Evolutionary conservation across 2,113 vertebrate species (phyloP), one percentile per base, ranked within the genome.

Genomic region (Callionymus lyra): DNA sequence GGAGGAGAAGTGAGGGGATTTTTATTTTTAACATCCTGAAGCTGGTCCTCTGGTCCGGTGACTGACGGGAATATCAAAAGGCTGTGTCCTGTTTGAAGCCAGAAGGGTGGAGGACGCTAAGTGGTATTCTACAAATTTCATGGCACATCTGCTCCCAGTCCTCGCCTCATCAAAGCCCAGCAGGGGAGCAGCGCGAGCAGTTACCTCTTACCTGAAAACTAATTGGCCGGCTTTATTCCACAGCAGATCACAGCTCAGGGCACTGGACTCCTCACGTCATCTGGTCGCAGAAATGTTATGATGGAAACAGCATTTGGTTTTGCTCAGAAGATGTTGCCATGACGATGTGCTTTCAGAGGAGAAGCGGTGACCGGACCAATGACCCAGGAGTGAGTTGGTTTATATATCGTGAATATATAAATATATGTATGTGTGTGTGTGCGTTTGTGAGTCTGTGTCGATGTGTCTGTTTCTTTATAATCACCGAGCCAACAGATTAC

Each of bases 51-150:
- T 46, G 27, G 42, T 63, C 32, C 5, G 12, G 34, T 48, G 39
- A 38, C 54, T 70, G 59, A 78, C 60, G 39, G 50, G 56, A 59
- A 71, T 72, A 78, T 76, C 65, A 79, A 70, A 77, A 63, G 41
- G 16, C 36, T 16, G 49, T 50, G 44, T 53, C 15, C 13, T 19
- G 34, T 64, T 42, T 67, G 59, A 57, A 59, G 48, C 47, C 49
- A n/a, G 50, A 56, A 46, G 63, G 63, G 34, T 41, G 17, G 39
- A 45, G 49, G 44, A 14, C 12, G 43, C 44, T 52, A 56, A 70
- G 46, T 49, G 57, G 64, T 44, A 2, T 10, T 12, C 44, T 57
- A 17, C 1, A 39, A 42, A 52, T 57, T 50, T 67, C 48, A 56
- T 19, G 36, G 49, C 33, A 16, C 42, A 52, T 52, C 59, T 51